phyloP scores from a whole-genome alignment of 2,113 vertebrate species.

The Murina feae region DNA sequence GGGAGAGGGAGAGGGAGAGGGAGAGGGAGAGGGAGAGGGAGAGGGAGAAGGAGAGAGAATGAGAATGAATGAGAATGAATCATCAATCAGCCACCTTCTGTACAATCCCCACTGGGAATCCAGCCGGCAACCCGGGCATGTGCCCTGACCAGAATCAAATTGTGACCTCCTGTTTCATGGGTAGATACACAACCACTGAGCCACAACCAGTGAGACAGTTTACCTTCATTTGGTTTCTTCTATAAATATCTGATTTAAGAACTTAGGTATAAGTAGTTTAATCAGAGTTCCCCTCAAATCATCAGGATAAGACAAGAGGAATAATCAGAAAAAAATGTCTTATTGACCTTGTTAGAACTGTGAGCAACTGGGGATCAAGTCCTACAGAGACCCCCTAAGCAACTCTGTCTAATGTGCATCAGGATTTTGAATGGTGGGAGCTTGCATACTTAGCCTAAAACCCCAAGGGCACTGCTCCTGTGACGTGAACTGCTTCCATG shows the following conservation, averaged over 20 bases:
- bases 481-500: not conserved
- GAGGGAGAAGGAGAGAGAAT: too few species aligned
- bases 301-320: not conserved
- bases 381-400: fast-evolving
- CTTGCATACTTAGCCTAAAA: too few species aligned
- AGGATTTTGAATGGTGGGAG: not conserved
- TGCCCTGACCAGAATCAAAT: too few species aligned
- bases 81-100: too few species aligned
- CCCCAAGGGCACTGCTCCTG: fast-evolving
- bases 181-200: too few species aligned
- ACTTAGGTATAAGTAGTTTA: not conserved
- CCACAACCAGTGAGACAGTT: too few species aligned
- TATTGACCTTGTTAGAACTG: not conserved
- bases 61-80: too few species aligned
- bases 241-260: not conserved
- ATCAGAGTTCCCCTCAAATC: not conserved
- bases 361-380: not conserved
- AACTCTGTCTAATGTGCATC: not conserved
- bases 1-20: too few species aligned
- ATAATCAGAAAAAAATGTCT: not conserved
- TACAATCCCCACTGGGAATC: too few species aligned
- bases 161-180: too few species aligned
- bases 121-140: too few species aligned
- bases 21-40: too few species aligned
- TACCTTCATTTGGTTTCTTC: not conserved